These are phyloP conservation scores for Upupa epops DNA, from an alignment of 2,113 vertebrate genomes.

Conservation along the genomic window DNA sequence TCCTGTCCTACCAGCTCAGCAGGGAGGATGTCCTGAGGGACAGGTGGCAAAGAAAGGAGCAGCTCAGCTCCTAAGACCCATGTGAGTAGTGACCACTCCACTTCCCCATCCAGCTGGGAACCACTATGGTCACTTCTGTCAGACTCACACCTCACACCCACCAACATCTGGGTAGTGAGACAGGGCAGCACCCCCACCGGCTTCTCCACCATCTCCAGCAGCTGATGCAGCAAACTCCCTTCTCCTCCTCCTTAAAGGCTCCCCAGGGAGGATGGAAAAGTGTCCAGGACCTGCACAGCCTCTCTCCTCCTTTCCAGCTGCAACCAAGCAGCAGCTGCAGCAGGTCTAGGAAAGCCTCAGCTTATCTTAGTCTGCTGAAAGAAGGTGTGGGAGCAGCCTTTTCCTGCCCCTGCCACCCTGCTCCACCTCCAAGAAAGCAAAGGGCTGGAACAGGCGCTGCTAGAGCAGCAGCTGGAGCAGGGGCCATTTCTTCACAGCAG, in stretches of 20 bases:
- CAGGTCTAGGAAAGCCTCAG: no score
- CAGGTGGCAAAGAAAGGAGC: background rate
- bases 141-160: background rate
- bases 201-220: background rate
- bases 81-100: rapidly evolving
- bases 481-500: background rate
- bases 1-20: background rate
- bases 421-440: no score
- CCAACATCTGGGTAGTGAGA: no score
- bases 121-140: background rate
- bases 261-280: background rate
- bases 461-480: background rate
- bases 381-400: background rate
- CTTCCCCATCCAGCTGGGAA: background rate
- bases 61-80: no score
- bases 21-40: background rate
- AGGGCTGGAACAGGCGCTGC: no score
- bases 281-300: background rate
- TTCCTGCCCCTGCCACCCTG: background rate
- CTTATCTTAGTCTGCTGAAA: no score
- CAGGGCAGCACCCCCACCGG: background rate
- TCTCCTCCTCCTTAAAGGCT: background rate
- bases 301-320: no score
- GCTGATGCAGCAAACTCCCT: background rate
- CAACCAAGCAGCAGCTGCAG: no score